phyloP scores from a whole-genome alignment of 2,113 vertebrate genomes.

The Rafetus swinhoei region DNA sequence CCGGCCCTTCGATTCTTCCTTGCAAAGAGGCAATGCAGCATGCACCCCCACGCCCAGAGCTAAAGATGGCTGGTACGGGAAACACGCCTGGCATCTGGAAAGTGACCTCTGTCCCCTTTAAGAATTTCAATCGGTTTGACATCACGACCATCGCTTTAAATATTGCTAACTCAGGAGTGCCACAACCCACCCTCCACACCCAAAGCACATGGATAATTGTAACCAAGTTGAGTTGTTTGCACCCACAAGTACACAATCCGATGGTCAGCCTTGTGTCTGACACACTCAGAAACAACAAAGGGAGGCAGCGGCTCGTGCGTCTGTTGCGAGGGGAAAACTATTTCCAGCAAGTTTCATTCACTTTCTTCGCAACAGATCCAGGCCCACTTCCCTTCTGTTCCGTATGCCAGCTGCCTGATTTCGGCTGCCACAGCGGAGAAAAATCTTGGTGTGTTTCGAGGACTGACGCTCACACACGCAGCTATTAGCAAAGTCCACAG shows the following conservation, averaged over 20 bases:
- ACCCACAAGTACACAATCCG: background rate
- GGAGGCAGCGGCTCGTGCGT: background rate
- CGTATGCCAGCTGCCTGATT: background rate
- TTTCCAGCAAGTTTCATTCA: background rate
- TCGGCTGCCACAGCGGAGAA: background rate
- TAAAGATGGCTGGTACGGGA: background rate
- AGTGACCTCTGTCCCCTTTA: background rate
- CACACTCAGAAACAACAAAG: background rate
- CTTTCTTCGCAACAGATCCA: background rate
- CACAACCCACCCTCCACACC: background rate
- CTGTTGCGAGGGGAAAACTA: background rate
- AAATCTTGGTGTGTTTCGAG: background rate
- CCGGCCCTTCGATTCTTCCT: background rate
- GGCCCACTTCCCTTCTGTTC: background rate
- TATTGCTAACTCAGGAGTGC: background rate
- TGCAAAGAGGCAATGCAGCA: background rate
- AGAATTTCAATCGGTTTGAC: background rate
- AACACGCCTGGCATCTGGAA: background rate
- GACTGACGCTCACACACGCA: background rate
- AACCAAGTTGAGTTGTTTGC: background rate
- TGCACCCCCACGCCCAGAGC: background rate
- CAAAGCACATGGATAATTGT: background rate
- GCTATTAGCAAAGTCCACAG: background rate
- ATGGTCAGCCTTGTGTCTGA: background rate
- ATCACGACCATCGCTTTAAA: background rate